Conservation (phyloP, 2,797 vertebrate species). For the Fistularia commersonii region DNA sequence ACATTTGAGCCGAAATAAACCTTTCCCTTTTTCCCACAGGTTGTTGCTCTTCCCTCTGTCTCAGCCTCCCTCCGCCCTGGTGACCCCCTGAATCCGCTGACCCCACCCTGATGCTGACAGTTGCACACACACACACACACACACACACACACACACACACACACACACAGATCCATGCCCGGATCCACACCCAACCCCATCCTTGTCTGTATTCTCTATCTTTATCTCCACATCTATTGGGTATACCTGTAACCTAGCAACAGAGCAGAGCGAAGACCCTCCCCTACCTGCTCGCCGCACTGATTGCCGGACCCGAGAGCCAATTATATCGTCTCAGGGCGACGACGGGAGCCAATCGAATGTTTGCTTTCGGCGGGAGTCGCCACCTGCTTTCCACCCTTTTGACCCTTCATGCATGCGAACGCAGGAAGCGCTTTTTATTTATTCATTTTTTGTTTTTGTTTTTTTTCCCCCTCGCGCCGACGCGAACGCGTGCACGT, state of each 20-base stretch:
- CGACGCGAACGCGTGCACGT: too few relatives aligned
- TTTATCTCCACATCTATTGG: slow-evolving; percentile 76
- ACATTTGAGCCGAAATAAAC: too few relatives aligned
- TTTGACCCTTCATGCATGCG: slow-evolving; percentile 38
- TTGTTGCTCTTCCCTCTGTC: slow-evolving; percentile 20
- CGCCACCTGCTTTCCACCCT: slow-evolving; percentile 49
- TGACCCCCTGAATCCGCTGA: slow-evolving; percentile 39
- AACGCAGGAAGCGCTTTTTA: slow-evolving; percentile 11
- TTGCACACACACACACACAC: slow-evolving; percentile 12
- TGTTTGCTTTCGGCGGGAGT: slow-evolving; percentile 41
- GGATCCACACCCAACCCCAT: slow-evolving; percentile 60
- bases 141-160: slow-evolving; percentile 11
- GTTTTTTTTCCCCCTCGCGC: too few relatives aligned
- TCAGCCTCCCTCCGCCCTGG: slow-evolving; percentile 30
- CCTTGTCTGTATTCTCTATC: slow-evolving; percentile 71
- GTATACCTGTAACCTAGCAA: slow-evolving; percentile 86
- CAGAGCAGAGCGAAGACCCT: slow-evolving; percentile 73
- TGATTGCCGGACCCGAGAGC: slow-evolving; percentile 67
- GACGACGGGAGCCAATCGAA: slow-evolving; percentile 55
- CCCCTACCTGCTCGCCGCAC: slow-evolving; percentile 69
- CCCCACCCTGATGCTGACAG: slow-evolving; percentile 36
- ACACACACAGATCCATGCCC: slow-evolving; percentile 12
- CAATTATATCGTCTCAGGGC: slow-evolving; percentile 58
- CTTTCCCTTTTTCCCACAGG: slow-evolving; percentile 22
- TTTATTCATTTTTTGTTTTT: too few relatives aligned